Conservation (phyloP, 1,140 invertebrate species). For the Eurosta solidaginis region DNA sequence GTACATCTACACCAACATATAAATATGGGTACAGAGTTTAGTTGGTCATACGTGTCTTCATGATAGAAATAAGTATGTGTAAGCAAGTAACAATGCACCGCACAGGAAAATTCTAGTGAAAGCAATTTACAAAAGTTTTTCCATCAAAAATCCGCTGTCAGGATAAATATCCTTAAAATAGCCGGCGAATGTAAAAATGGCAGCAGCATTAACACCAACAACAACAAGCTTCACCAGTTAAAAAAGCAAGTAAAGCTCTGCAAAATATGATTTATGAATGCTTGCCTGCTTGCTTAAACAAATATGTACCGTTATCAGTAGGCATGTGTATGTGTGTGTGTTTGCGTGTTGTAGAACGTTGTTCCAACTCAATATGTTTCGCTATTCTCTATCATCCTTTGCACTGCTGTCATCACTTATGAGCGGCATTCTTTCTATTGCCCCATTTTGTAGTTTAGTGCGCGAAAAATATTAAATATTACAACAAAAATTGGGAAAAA, state of each 20-base stretch:
- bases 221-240: neutral
- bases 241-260: conserved; percentile 41
- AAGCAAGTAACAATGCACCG: conserved; percentile 17
- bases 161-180: conserved; percentile 60
- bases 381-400: neutral
- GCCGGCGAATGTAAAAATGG: conserved; percentile 37
- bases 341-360: neutral
- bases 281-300: conserved; percentile 37
- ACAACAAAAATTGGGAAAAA: neutral
- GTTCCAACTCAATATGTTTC: neutral
- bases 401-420: conserved; percentile 4
- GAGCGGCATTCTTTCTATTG: neutral
- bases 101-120: conserved; percentile 36
- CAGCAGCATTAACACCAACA: neutral
- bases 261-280: conserved; percentile 58
- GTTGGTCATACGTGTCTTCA: neutral
- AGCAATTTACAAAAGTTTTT: conserved; percentile 60
- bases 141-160: conserved; percentile 60
- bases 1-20: too few species aligned
- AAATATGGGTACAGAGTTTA: neutral
- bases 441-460: neutral
- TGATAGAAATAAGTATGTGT: too few species aligned
- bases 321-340: neutral
- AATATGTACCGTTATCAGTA: too few species aligned
- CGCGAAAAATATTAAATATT: neutral